Percentiles rank a stretch among this genome's conserved stretches.
These are phyloP conservation scores for Ptilodon capucinus DNA, from an alignment of 2,888 invertebrate species.

Conservation along the genomic window DNA sequence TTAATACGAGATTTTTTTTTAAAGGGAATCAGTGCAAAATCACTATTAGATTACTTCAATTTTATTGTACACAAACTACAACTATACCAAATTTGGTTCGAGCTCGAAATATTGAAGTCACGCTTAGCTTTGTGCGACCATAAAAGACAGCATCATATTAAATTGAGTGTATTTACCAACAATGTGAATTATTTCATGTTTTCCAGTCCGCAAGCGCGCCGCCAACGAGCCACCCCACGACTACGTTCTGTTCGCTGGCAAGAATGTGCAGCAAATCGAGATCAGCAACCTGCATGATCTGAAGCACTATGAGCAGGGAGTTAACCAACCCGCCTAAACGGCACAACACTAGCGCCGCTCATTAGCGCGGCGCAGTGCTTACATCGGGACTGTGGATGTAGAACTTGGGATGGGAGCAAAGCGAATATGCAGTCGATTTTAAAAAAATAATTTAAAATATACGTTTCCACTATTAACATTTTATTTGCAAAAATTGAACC, in stretches of 20 bases:
- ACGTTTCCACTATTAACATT: too few relatives aligned
- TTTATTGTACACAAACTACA: too few relatives aligned
- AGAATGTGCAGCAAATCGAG: conserved; percentile 87
- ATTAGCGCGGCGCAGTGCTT: not conserved
- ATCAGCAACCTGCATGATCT: conserved; percentile 87
- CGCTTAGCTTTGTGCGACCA: too few relatives aligned
- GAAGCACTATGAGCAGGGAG: conserved; percentile 67
- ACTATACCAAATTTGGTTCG: too few relatives aligned
- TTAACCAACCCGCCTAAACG: conserved; percentile 10
- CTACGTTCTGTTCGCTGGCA: conserved; percentile 91
- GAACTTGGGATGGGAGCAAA: not conserved
- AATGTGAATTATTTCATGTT: not conserved
- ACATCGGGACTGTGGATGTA: not conserved
- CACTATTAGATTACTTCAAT: too few relatives aligned
- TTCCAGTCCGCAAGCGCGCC: conserved; percentile 85
- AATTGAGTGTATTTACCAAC: too few relatives aligned
- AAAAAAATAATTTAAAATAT: not conserved
- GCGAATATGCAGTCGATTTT: not conserved
- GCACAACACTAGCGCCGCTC: not conserved
- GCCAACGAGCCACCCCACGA: conserved; percentile 73
- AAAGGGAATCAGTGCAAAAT: too few relatives aligned
- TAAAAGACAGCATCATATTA: too few relatives aligned
- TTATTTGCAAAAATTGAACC: too few relatives aligned
- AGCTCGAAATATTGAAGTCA: too few relatives aligned
- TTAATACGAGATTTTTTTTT: too few relatives aligned